phyloP scores from a whole-genome alignment of 2,888 invertebrate species.

The Ennomos quercinarius region DNA sequence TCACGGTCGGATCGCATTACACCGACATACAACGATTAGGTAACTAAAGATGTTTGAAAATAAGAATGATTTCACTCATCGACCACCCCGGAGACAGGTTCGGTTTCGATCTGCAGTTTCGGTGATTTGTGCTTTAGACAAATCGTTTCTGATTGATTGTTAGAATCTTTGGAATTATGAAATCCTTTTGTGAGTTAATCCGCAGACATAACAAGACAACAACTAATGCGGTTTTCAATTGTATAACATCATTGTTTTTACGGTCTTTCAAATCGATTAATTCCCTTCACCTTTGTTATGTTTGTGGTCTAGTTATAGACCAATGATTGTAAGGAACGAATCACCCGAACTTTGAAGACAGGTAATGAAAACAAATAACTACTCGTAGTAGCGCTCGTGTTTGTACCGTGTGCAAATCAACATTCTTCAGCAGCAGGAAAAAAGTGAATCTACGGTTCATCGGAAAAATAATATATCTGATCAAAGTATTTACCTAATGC shows the following conservation, averaged over 20 bases:
- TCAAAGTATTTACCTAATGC: conserved; percentile 21
- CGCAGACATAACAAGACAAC: conserved; percentile 25
- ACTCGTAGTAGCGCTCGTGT: not conserved
- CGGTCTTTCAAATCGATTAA: conserved; percentile 21
- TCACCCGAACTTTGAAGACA: conserved; percentile 8
- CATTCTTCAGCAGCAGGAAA: conserved; percentile 34
- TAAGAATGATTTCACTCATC: conserved; percentile 36
- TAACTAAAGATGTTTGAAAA: conserved; percentile 32
- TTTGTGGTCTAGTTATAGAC: conserved; percentile 7
- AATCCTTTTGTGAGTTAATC: conserved; percentile 8
- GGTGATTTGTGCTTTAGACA: conserved; percentile 19
- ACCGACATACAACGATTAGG: conserved; percentile 34
- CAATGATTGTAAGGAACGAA: conserved; percentile 7
- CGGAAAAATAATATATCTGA: conserved; percentile 28
- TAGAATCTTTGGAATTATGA: conserved; percentile 5
- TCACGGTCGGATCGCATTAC: conserved; percentile 46
- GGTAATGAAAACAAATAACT: conserved; percentile 28
- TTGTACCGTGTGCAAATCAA: conserved; percentile 38
- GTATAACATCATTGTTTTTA: conserved; percentile 24
- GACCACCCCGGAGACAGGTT: conserved; percentile 25
- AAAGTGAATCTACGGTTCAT: conserved; percentile 30
- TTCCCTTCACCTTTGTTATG: conserved; percentile 29
- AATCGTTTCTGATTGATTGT: conserved; percentile 20
- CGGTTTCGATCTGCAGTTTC: conserved; percentile 7
- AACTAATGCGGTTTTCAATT: conserved; percentile 22